Evolutionary conservation across 92 coral and sea anemone species (phyloP), one percentile per base, ranked within the genome.

Genomic region (Phenganax subtilis): DNA sequence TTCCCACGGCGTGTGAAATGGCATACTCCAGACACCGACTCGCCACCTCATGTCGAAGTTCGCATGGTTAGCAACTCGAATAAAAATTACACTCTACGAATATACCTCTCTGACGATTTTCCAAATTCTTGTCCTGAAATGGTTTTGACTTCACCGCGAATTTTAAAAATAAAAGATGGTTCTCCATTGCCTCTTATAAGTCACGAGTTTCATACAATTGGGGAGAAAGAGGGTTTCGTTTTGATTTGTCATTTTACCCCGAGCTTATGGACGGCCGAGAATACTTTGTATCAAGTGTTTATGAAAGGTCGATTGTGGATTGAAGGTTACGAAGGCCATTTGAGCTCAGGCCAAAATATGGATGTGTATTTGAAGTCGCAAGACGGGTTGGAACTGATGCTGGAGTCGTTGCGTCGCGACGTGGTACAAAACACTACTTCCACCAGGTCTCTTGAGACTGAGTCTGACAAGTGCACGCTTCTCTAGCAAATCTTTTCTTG

Each of bases 1-100:
- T 90, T 92, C 37, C 84, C 79, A 7, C 71, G 62, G 8, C 82
- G 84, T 30, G 90, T 90, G 7, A 79, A 81, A 10, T 90, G 97
- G 97, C 80, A 87, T 55, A 91, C 90, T 12, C 54, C 57, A 8
- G 29, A 52, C 11, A 20, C 8, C 15, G 90, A 83, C 2, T 63
- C 85, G n/a, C 82, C 85, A 14, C 82, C 91, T 4, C 82, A 80
- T 52, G 93, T 85, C 37, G 88, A 85, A 28, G 63, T 74, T 37
- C 29, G 16, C 17, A 76, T 85, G 83, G 75, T 28, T 31, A 81
- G 81, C 12, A 72, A 76, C 12, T 54, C 71, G 65, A 16, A 75
- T 20, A 58, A 55, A 7, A 12, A 54, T 11, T 85, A 71, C 67
- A 80, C 83, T 0, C 61, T 80, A 14, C 80, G 88, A 20, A 11